Evolutionary conservation across 53 echinoderm and acorn worm genomes (phyloP), one percentile per base, ranked within the genome.

Genomic region (Paelopatides confundens): DNA sequence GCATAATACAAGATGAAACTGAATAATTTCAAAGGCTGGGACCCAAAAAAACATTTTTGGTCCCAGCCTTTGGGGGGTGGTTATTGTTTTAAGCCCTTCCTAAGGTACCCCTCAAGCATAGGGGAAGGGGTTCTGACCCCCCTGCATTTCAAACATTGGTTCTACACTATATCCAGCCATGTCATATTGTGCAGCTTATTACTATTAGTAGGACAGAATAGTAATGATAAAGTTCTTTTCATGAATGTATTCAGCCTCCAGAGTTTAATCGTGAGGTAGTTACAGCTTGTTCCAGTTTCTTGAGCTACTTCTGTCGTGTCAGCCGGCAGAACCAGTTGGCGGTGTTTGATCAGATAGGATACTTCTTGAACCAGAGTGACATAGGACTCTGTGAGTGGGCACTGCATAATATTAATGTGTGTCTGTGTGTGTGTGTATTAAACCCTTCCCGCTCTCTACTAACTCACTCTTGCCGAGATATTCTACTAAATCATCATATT

Each of bases 231-330:
- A 9, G 9, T 48, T 9, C 9, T 48, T 9, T 48, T 12, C 48
- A 48, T 48, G 10, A 9, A 12, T 58, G 58, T 23, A 47, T 83
- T 83, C 84, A 86, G 90, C 65, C 71, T 66, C 86, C 91, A 85
- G 96, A 96, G 66, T 96, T 94, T 90, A 96, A 96, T 93, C 96
- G 91, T 40, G 94, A 93, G 86, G 89, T 96, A 38, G 93, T 96
- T 89, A 94, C 96, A 4, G 94, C 94, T 63, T 96, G 96, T 88
- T 96, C 96, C 63, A 89, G 96, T 14, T 96, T 96, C 88, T 91
- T 96, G 84, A 96, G 96, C 91, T 94, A 93, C 94, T 96, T 93
- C 82, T 94, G 94, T 86, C 94, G 96, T 47, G 90, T 93, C 86
- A 94, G 89, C 64, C 76, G 87, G 46, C 87, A 88, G 40, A 94